These are phyloP conservation scores for Crotalus helleri DNA, from an alignment of 2,113 vertebrate genomes.

Conservation along the genomic window DNA sequence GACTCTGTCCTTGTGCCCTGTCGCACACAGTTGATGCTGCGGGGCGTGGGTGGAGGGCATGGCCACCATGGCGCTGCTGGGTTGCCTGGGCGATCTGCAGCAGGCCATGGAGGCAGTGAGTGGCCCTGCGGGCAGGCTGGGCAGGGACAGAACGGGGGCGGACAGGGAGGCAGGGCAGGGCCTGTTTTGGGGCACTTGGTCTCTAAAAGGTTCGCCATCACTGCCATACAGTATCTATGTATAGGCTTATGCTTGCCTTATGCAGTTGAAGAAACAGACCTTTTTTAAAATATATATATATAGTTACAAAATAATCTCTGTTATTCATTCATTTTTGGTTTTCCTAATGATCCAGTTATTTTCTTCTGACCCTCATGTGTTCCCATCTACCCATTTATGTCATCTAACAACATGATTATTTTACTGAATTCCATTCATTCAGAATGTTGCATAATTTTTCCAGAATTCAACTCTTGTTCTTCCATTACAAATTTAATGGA, in stretches of 20 bases:
- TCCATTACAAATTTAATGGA: neutral
- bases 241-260: neutral
- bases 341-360: neutral
- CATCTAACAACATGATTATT: neutral
- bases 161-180: too few species aligned
- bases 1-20: too few species aligned
- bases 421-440: neutral
- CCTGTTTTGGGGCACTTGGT: too few species aligned
- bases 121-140: too few species aligned
- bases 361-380: neutral
- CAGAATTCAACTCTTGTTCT: neutral
- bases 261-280: neutral
- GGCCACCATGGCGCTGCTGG: too few species aligned
- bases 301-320: neutral
- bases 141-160: too few species aligned
- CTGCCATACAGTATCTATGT: too few species aligned
- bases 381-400: neutral
- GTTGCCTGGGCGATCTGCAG: too few species aligned
- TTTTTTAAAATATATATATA: neutral
- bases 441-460: neutral
- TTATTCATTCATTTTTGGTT: neutral
- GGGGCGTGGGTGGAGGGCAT: too few species aligned
- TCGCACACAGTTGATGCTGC: too few species aligned
- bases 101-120: too few species aligned
- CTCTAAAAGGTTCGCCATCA: too few species aligned